phyloP scores from a whole-genome alignment of 2,797 vertebrate genomes.

The Cephalopachus bancanus region DNA sequence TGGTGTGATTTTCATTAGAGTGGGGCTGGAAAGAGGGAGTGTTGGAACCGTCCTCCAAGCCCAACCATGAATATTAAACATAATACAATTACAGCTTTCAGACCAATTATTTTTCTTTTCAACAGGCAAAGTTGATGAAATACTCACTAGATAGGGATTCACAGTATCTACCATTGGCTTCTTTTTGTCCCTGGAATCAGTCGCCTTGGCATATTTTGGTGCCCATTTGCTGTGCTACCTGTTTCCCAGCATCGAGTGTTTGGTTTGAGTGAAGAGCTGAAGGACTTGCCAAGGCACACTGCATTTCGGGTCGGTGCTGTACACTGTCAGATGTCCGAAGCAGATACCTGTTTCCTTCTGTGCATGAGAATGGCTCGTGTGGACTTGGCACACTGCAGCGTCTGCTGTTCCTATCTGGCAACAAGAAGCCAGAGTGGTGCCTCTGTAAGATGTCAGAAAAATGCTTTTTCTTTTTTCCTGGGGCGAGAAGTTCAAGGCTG shows the following conservation, averaged over 20 bases:
- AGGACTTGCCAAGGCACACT: background rate
- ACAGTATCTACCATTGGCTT: slow-evolving; percentile 74
- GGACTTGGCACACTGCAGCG: background rate
- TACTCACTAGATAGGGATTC: slow-evolving; percentile 55
- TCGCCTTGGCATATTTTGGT: slow-evolving; percentile 65
- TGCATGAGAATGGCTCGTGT: background rate
- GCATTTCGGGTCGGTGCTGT: background rate
- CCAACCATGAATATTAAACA: slow-evolving; percentile 85
- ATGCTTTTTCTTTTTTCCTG: background rate
- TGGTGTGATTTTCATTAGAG: slow-evolving; percentile 85
- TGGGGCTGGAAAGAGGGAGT: slow-evolving; percentile 77
- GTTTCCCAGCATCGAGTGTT: background rate
- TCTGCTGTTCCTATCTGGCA: background rate
- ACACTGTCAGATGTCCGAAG: background rate
- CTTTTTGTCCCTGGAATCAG: slow-evolving; percentile 78
- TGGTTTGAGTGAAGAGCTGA: background rate
- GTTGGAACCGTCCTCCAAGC: slow-evolving; percentile 83
- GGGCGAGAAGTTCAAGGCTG: background rate
- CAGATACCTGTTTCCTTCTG: background rate
- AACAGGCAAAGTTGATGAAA: slow-evolving; percentile 80
- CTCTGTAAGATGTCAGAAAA: background rate
- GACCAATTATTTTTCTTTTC: slow-evolving; percentile 85
- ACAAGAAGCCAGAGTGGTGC: background rate
- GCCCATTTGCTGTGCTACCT: slow-evolving; percentile 72
- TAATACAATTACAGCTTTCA: slow-evolving; percentile 85